Evolutionary conservation across 2,888 invertebrate genomes (phyloP).

Genomic region (Drosophila phalerata): DNA sequence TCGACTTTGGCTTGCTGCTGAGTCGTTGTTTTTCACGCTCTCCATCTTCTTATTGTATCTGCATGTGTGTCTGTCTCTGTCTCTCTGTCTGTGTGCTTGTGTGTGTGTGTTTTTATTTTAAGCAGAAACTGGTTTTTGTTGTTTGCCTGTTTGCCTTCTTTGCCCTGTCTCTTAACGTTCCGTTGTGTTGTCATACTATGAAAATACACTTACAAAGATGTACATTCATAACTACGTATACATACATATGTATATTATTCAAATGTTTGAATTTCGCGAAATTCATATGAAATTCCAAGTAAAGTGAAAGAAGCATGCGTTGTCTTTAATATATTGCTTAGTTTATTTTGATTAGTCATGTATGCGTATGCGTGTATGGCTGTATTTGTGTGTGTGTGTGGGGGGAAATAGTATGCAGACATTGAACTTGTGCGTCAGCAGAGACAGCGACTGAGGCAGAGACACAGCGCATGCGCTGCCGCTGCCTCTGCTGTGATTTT

Average conservation of each 20-base stretch:
- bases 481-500: slow-evolving; percentile 48
- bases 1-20: slow-evolving; percentile 41
- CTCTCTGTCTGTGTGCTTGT: slow-evolving; percentile 5
- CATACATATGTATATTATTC: slow-evolving; percentile 42
- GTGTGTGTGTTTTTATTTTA: slow-evolving; percentile 73
- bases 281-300: slow-evolving; percentile 57
- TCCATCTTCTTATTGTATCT: slow-evolving; percentile 52
- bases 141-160: slow-evolving; percentile 52
- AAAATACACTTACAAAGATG: slow-evolving; percentile 51
- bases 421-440: slow-evolving; percentile 63
- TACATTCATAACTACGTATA: slow-evolving; percentile 18
- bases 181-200: slow-evolving; percentile 72
- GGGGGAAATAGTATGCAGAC: slow-evolving; percentile 23
- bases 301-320: slow-evolving; percentile 66
- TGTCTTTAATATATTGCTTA: slow-evolving; percentile 35
- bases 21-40: slow-evolving; percentile 79
- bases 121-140: slow-evolving; percentile 74
- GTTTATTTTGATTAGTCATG: slow-evolving; percentile 58
- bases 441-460: slow-evolving; percentile 10
- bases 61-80: slow-evolving; percentile 9
- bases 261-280: slow-evolving; percentile 72
- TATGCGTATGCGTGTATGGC: slow-evolving; percentile 11
- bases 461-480: slow-evolving; percentile 59
- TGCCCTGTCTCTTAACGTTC: slow-evolving; percentile 45
- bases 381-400: background rate